These are phyloP conservation scores for Nycticryphes semicollaris DNA, from an alignment of 2,113 vertebrate genomes.

Conservation along the genomic window DNA sequence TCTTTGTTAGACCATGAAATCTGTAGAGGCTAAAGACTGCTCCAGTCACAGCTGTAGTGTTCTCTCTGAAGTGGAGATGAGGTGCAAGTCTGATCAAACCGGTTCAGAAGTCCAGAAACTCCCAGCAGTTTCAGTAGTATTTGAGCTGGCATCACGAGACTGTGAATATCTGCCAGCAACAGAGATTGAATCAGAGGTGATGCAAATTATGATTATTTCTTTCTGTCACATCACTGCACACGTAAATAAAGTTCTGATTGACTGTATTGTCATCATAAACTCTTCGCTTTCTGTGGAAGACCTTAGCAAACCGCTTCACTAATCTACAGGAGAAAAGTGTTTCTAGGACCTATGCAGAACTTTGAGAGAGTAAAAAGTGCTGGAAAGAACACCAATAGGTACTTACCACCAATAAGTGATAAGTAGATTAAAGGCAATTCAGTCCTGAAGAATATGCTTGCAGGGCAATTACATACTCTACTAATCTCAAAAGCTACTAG, in stretches of 20 bases:
- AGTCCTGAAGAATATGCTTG: background rate
- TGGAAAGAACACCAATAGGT: background rate
- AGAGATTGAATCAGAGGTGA: background rate
- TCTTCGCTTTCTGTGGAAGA: background rate
- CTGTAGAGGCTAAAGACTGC: background rate
- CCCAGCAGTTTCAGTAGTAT: background rate
- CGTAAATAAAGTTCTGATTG: background rate
- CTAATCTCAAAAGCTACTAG: background rate
- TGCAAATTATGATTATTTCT: background rate
- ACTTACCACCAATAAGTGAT: background rate
- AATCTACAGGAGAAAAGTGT: background rate
- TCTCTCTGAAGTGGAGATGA: constrained; percentile 1
- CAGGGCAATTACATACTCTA: background rate
- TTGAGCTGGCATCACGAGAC: accelerated
- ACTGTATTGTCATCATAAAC: background rate
- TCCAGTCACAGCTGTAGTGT: background rate
- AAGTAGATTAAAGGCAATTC: background rate
- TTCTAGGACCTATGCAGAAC: background rate
- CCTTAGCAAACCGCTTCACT: background rate
- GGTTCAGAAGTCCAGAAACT: background rate
- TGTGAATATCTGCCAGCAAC: background rate
- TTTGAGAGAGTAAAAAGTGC: background rate
- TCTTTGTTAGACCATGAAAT: background rate
- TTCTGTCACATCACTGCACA: background rate
- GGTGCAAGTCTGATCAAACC: background rate